A percentile compares a stretch with the other conserved stretches of the same genome.
Conservation (phyloP, 2,888 invertebrate species). For the Coremacera marginata region DNA sequence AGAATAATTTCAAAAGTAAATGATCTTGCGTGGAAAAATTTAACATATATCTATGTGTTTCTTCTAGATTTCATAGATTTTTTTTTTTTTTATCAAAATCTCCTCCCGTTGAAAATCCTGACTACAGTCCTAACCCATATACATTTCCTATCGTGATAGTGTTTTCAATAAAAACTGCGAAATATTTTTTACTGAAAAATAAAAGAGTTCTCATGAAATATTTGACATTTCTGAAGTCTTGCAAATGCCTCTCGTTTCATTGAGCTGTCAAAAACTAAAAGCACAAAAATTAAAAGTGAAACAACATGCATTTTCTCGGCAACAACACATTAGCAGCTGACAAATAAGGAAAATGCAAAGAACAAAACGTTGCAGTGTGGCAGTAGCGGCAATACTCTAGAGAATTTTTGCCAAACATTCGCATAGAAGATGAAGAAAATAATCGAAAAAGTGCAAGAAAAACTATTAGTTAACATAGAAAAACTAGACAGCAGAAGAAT, state of each 20-base stretch:
- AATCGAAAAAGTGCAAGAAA: neutral
- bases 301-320: neutral
- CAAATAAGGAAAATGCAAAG: neutral
- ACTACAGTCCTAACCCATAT: too few species aligned
- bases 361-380: neutral
- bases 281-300: neutral
- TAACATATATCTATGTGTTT: too few species aligned
- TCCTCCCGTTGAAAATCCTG: too few species aligned
- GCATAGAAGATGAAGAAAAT: too few species aligned
- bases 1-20: too few species aligned
- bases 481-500: neutral
- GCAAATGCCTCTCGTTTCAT: neutral
- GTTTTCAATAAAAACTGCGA: too few species aligned
- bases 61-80: too few species aligned
- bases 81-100: too few species aligned
- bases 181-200: too few species aligned
- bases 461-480: neutral
- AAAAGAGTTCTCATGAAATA: neutral
- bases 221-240: neutral
- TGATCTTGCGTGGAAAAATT: too few species aligned
- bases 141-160: too few species aligned
- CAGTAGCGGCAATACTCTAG: neutral
- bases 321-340: conserved; percentile 12
- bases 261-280: neutral
- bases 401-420: neutral